phyloP scores from a whole-genome alignment of 1,140 invertebrate species.

The Trichoplusia ni region DNA sequence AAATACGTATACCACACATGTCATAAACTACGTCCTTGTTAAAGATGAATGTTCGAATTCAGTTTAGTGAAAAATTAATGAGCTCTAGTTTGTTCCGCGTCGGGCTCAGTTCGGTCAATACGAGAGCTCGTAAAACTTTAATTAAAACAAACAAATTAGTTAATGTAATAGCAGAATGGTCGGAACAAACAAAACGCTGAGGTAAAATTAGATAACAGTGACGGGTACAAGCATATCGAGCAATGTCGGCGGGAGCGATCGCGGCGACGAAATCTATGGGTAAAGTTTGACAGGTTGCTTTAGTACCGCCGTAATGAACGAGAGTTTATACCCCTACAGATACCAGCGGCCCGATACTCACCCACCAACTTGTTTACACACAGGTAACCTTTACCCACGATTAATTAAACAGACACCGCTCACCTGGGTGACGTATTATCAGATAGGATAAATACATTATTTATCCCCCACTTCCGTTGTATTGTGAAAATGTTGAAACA shows the following conservation, averaged over 20 bases:
- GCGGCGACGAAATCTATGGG: conserved; percentile 18
- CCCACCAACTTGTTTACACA: not conserved
- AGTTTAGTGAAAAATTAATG: too few species aligned
- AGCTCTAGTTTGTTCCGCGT: too few species aligned
- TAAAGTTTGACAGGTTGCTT: conserved; percentile 35
- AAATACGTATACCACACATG: too few species aligned
- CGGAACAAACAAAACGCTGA: conserved; percentile 11
- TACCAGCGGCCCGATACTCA: conserved; percentile 9
- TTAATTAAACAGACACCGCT: not conserved
- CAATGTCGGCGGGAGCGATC: not conserved
- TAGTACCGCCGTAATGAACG: not conserved
- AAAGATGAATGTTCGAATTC: too few species aligned
- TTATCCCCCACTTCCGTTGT: conserved; percentile 2
- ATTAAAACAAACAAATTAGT: conserved; percentile 18
- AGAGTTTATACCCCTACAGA: conserved; percentile 18
- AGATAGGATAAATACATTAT: not conserved
- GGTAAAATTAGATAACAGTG: conserved; percentile 18
- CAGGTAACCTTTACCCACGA: not conserved
- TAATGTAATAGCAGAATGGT: conserved; percentile 11
- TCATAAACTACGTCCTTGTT: too few species aligned
- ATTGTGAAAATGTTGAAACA: conserved; percentile 5
- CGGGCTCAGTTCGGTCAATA: too few species aligned
- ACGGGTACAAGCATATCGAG: conserved; percentile 2
- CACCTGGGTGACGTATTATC: not conserved
- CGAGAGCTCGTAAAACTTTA: conserved; percentile 10